Evolutionary conservation across 2,888 invertebrate species (phyloP).

Genomic region (Folsomia manolachei): DNA sequence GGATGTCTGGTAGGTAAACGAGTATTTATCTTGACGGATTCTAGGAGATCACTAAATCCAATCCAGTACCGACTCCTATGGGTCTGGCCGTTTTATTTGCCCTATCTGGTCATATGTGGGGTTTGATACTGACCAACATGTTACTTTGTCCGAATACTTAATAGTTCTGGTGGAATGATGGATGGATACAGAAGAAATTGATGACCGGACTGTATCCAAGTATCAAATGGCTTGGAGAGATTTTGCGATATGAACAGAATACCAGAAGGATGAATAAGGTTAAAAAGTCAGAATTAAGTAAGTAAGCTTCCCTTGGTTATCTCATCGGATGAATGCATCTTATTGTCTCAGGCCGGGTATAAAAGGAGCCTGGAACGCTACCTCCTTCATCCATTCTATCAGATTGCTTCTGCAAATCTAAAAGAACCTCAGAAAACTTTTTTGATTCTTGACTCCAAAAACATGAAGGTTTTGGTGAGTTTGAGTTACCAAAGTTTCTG

Average conservation of each 20-base stretch:
- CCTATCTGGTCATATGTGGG: not conserved
- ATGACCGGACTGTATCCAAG: too few relatives aligned
- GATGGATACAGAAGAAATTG: not conserved
- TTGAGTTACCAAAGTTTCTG: too few relatives aligned
- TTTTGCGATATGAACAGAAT: too few relatives aligned
- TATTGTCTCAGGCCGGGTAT: not conserved
- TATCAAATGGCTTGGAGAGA: not conserved
- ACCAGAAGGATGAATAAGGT: not conserved
- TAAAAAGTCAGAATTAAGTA: not conserved
- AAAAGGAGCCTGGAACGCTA: not conserved
- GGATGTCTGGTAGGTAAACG: not conserved
- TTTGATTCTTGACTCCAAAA: too few relatives aligned
- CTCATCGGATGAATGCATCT: too few relatives aligned
- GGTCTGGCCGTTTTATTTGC: not conserved
- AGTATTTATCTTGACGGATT: not conserved
- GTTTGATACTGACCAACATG: not conserved
- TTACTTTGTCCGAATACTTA: not conserved
- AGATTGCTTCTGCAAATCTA: too few relatives aligned
- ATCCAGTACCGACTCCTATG: not conserved
- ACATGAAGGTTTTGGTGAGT: conserved; percentile 18
- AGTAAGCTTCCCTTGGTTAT: too few relatives aligned
- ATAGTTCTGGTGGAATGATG: not conserved
- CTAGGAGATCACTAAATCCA: not conserved
- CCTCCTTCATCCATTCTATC: not conserved
- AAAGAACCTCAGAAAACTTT: too few relatives aligned